Conservation (phyloP, 1,140 invertebrate genomes). For the Goniozus legneri region DNA sequence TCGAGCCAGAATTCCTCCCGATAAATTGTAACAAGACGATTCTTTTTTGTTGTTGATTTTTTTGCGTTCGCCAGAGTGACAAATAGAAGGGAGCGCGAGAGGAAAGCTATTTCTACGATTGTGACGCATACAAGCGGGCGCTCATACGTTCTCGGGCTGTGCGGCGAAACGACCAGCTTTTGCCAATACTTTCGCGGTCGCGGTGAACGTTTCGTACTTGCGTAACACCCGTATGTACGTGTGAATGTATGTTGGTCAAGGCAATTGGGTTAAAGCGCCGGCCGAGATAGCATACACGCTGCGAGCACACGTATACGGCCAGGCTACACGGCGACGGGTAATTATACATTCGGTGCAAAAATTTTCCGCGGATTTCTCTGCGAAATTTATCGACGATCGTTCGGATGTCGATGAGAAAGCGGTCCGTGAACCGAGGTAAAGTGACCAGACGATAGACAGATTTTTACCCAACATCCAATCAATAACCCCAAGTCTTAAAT, state of each 20-base stretch:
- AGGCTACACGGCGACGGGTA: too few species aligned
- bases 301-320: background rate
- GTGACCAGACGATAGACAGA: background rate
- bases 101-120: slow-evolving; percentile 14
- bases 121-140: slow-evolving; percentile 11
- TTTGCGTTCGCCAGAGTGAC: too few species aligned
- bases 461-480: too few species aligned
- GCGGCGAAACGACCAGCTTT: slow-evolving; percentile 16
- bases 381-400: slow-evolving; percentile 9
- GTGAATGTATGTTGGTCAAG: slow-evolving; percentile 46
- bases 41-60: too few species aligned
- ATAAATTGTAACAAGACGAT: too few species aligned
- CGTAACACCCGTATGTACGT: slow-evolving; percentile 16
- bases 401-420: background rate
- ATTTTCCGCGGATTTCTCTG: too few species aligned
- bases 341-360: too few species aligned
- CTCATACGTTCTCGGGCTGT: too few species aligned
- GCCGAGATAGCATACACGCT: background rate
- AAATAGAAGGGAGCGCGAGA: too few species aligned
- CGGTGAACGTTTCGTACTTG: slow-evolving; percentile 9
- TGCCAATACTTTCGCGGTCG: slow-evolving; percentile 13
- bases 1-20: too few species aligned
- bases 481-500: too few species aligned
- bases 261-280: slow-evolving; percentile 41
- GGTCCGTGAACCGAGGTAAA: background rate